A percentile compares a stretch with the other conserved stretches of the same genome.
These are phyloP conservation scores for Tarsius wallacei DNA, from an alignment of 2,797 vertebrate genomes.

Conservation along the genomic window DNA sequence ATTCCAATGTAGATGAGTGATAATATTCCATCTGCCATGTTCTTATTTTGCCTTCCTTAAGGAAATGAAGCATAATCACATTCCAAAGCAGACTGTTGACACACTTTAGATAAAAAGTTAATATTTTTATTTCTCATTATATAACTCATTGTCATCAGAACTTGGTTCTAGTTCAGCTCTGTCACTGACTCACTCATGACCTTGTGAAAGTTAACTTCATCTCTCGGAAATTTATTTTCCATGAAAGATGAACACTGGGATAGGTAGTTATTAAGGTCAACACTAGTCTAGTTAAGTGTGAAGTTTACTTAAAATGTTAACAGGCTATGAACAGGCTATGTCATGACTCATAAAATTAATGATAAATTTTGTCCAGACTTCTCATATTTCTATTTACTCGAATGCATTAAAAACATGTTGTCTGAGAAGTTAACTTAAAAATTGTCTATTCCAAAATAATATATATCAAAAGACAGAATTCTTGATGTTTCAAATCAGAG, in stretches of 20 bases:
- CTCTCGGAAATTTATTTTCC: background rate
- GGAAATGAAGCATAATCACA: constrained; percentile 52
- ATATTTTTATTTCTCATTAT: constrained; percentile 46
- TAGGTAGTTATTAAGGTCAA: background rate
- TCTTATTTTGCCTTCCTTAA: constrained; percentile 78
- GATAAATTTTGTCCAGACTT: background rate
- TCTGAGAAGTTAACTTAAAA: constrained; percentile 37
- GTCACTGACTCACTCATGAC: background rate
- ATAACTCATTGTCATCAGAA: background rate
- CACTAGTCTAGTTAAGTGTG: background rate
- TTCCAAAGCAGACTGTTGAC: constrained; percentile 57
- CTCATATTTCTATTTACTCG: constrained; percentile 8
- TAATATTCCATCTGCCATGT: constrained; percentile 74
- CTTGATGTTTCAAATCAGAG: constrained; percentile 4
- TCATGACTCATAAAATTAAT: background rate
- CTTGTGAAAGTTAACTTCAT: background rate
- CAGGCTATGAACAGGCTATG: background rate
- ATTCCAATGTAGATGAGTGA: constrained; percentile 77
- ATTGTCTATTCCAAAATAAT: background rate
- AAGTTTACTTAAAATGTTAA: background rate
- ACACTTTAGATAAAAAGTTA: constrained; percentile 50
- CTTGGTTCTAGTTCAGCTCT: background rate
- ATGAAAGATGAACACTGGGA: background rate
- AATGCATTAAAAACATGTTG: background rate
- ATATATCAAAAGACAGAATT: constrained; percentile 9